These are phyloP conservation scores for Xiphophorus couchianus DNA, from an alignment of 2,113 vertebrate species.

Conservation along the genomic window DNA sequence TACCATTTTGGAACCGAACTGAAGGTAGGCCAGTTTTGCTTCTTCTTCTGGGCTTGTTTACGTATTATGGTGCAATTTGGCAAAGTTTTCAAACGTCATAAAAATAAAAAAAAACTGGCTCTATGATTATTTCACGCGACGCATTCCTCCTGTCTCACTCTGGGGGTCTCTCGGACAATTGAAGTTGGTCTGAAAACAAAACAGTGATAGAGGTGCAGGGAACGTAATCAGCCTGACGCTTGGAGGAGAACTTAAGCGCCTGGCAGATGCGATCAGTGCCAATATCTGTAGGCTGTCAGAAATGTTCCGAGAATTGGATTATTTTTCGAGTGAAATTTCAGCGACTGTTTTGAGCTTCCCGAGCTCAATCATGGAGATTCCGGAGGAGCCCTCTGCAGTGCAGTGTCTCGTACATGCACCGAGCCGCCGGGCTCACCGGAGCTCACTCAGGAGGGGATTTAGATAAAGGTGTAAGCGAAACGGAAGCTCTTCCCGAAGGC, in stretches of 20 bases:
- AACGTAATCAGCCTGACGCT: slow-evolving; percentile 18
- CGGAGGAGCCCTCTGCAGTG: slow-evolving; percentile 76
- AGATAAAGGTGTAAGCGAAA: slow-evolving; percentile 74
- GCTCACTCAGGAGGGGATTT: slow-evolving; percentile 68
- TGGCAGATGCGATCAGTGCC: slow-evolving; percentile 6
- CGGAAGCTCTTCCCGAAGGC: slow-evolving; percentile 53
- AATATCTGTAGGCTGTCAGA: neutral
- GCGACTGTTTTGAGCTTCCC: slow-evolving; percentile 31
- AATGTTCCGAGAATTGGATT: neutral
- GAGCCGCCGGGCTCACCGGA: slow-evolving; percentile 59
- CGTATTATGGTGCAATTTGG: slow-evolving; percentile 9
- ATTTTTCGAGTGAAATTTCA: neutral
- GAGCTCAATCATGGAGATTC: slow-evolving; percentile 51
- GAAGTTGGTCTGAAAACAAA: slow-evolving; percentile 23
- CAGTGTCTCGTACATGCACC: slow-evolving; percentile 52
- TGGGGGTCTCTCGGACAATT: slow-evolving; percentile 29
- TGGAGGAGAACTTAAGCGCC: slow-evolving; percentile 56
- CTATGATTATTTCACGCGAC: slow-evolving; percentile 31
- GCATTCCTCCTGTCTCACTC: slow-evolving; percentile 31
- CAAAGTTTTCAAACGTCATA: slow-evolving; percentile 59
- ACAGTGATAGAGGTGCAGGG: neutral
- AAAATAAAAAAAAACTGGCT: neutral
- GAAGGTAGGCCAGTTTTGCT: slow-evolving; percentile 73
- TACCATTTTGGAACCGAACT: slow-evolving; percentile 74
- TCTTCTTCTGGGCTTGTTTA: slow-evolving; percentile 1